Conservation (phyloP, 2,113 vertebrate species). For the Castor canadensis region DNA sequence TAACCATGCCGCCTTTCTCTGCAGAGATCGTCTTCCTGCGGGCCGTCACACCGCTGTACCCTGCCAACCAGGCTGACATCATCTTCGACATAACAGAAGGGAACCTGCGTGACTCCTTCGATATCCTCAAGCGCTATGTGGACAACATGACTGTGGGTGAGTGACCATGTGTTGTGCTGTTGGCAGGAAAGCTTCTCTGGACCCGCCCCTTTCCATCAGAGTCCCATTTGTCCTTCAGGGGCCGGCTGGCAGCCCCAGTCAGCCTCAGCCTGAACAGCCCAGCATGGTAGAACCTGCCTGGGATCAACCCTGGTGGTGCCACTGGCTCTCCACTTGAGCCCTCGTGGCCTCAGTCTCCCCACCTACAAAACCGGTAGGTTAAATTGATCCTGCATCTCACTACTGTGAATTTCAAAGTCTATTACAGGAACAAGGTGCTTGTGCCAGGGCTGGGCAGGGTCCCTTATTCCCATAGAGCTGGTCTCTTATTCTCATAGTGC, state of each 20-base stretch:
- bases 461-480: fast-evolving
- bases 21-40: constrained; percentile 98
- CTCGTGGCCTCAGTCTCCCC: not conserved
- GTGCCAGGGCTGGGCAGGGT: fast-evolving
- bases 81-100: constrained; percentile 96
- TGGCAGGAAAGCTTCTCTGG: not conserved
- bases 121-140: constrained; percentile 94
- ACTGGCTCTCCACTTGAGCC: not conserved
- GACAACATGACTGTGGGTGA: constrained; percentile 94
- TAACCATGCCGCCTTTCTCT: constrained; percentile 43
- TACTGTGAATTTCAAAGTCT: fast-evolving
- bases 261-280: fast-evolving
- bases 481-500: fast-evolving
- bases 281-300: not conserved
- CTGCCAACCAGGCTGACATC: constrained; percentile 90
- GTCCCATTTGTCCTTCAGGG: not conserved
- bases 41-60: constrained; percentile 89
- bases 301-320: not conserved
- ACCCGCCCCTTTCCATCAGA: fast-evolving
- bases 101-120: constrained; percentile 93
- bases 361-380: not conserved
- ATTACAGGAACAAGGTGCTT: fast-evolving
- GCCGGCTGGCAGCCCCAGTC: not conserved
- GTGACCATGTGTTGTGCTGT: constrained; percentile 62
- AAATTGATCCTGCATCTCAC: not conserved